Base-by-base conservation (phyloP, 2,888 invertebrate species). In the Salticus scenicus region DNA sequence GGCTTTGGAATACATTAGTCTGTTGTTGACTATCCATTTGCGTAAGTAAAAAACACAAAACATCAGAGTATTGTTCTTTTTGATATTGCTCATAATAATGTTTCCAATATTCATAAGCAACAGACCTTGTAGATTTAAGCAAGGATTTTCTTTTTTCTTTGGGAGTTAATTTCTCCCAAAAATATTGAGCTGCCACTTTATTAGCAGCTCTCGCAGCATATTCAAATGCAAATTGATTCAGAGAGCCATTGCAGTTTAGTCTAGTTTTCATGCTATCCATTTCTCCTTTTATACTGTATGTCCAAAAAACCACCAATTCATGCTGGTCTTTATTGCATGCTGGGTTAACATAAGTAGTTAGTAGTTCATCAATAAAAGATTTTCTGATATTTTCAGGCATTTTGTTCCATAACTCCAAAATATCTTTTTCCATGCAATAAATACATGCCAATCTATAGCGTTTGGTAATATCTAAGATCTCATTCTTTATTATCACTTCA, bases 21-120 rank as follows among this genome's bases (percentile, higher is more conserved):
- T 75, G 70, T 75, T 85, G 85, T 64, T 64, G 75, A 75, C 80
- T 37, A 30, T 74, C 42, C 79, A 75, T 80, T 79, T 80, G 70
- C 70, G 79, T 75, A 51, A 85, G 69, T 70, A 85, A 70, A 79
- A 85, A 77, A 51, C 77, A 83, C 77, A 83, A 71, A 77, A 77
- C 72, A 72, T 83, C 83, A 72, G 77, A 27, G 42, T 83, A 67
- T 20, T 83, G 67, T 33, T 72, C 72, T 28, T 76, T 71, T 66
- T 72, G 77, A 77, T 72, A 71, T 28, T 73, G 69, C 66, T n/a
- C 20, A 37, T 66, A 0, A 31, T 10, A 20, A 72, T 20, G 66
- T 33, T 24, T 33, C 75, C 69, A 81, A 47, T 66, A 72, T 72
- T 47, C 71, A 0, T 72, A 27, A 77, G 83, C 77, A 72, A 77